Percentiles rank a stretch among this genome's conserved stretches.
phyloP scores from a whole-genome alignment of 2,888 invertebrate species.

The Tachina grossa region DNA sequence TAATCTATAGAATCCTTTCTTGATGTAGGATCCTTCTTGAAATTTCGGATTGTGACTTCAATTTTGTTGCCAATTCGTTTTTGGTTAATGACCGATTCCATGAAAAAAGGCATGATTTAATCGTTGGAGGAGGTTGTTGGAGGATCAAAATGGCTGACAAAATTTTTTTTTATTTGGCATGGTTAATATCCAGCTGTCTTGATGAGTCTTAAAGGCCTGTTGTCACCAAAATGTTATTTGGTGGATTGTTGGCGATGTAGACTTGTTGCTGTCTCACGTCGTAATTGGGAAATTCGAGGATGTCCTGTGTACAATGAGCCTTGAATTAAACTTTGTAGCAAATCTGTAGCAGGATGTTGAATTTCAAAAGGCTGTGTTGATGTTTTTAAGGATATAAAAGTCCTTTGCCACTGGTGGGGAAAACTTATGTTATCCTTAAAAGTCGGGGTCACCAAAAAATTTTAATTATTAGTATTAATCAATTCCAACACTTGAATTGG shows the following conservation, averaged over 20 bases:
- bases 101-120: not conserved
- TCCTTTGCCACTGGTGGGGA: not conserved
- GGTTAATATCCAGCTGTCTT: not conserved
- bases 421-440: not conserved
- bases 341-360: not conserved
- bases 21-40: not conserved
- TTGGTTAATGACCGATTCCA: not conserved
- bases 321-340: not conserved
- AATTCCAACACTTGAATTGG: no score
- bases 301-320: not conserved
- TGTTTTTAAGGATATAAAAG: not conserved
- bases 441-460: not conserved
- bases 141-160: not conserved
- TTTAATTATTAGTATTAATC: no score
- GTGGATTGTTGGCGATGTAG: no score
- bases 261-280: not conserved
- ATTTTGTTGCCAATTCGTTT: not conserved
- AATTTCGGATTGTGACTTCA: constrained; percentile 11
- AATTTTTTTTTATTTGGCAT: not conserved
- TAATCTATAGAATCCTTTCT: not conserved
- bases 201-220: no score
- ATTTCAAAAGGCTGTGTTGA: not conserved
- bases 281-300: not conserved
- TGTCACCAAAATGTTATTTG: no score
- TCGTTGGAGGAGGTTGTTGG: not conserved